Evolutionary conservation across 1,140 invertebrate species (phyloP), one percentile per base, ranked within the genome.

Genomic region (Maniola jurtina): DNA sequence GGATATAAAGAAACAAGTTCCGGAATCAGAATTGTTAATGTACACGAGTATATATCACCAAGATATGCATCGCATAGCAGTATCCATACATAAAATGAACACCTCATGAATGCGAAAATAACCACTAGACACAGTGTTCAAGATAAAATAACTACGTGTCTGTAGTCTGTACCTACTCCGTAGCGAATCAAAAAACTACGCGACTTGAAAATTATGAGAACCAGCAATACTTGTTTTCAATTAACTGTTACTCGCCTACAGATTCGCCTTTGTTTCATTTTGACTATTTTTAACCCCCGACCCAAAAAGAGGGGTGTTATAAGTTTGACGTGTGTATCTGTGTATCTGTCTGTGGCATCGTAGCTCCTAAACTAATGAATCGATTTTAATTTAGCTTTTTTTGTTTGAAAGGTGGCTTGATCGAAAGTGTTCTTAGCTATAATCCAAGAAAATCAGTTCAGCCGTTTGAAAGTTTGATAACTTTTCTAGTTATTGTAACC

Each of bases 1-100:
- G 14, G 15, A 50, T 50, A 16, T 50, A 50, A 57, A 61, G 54
- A 33, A 54, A 64, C 40, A 58, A 68, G 56, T 52, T 58, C 57
- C 60, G 47, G 55, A 38, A 57, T 58, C 42, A 59, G 60, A 59
- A 64, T 64, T 64, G n/a, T 42, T 59, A 68, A 54, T 68, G 14
- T 14, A 55, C 50, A 59, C 42, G 33, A 36, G 64, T 54, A 45
- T 60, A 59, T 42, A 42, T 61, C 56, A 47, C 34, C 13, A 42
- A 65, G 63, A 70, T 70, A 70, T 61, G 63, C 57, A 70, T 70
- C 62, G 38, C 50, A 70, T 70, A 59, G 52, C 40, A 62, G 56
- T 62, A 59, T 55, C 54, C 59, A 62, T 61, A 63, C 59, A 57
- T 50, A 57, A 62, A 52, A 62, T 54, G 59, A 69, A 70, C 60